Evolutionary conservation across 2,113 vertebrate genomes (phyloP).

Genomic region (Gymnocephalus cernua): DNA sequence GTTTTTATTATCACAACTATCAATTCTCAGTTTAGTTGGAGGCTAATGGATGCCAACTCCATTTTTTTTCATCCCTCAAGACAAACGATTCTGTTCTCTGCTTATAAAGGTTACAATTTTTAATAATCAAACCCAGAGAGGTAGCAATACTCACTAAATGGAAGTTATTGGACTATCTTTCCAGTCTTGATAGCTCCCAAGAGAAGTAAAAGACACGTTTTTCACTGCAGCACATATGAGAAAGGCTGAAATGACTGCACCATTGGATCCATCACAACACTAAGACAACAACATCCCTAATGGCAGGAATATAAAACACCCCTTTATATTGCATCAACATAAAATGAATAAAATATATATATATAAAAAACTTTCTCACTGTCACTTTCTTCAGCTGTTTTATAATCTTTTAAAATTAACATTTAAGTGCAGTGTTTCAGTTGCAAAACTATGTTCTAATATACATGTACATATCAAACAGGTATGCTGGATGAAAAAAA

Average conservation of each 20-base stretch:
- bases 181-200: constrained; percentile 30
- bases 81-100: constrained; percentile 26
- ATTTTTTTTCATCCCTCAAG: constrained; percentile 24
- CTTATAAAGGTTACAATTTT: constrained; percentile 50
- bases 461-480: constrained; percentile 24
- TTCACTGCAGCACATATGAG: constrained; percentile 25
- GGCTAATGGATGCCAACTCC: no score
- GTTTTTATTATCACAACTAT: no score
- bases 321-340: constrained; percentile 1
- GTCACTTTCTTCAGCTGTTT: background rate
- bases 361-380: constrained; percentile 2
- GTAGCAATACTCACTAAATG: constrained; percentile 46
- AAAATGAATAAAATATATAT: background rate
- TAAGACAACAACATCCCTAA: background rate
- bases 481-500: constrained; percentile 12
- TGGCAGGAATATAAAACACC: constrained; percentile 16
- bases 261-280: constrained; percentile 40
- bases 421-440: background rate
- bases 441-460: background rate
- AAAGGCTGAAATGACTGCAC: constrained; percentile 17
- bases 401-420: background rate
- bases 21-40: no score
- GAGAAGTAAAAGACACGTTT: constrained; percentile 38
- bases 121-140: constrained; percentile 50
- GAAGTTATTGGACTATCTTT: constrained; percentile 54